These are phyloP conservation scores for Drosophila mimetica DNA, from an alignment of 2,888 invertebrate species.

Conservation along the genomic window DNA sequence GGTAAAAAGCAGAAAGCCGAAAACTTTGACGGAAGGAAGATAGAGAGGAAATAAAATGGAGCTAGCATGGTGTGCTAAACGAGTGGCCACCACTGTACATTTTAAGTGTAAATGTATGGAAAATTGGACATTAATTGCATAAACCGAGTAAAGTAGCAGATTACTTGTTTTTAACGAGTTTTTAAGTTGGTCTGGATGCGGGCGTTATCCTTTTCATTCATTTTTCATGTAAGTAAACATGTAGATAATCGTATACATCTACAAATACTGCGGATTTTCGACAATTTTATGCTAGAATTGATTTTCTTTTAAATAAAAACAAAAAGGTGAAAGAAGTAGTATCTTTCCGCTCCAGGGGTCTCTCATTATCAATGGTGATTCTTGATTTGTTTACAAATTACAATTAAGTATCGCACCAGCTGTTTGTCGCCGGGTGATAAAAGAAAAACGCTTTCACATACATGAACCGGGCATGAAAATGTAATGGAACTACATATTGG, in stretches of 20 bases:
- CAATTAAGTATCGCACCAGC: slow-evolving; percentile 18
- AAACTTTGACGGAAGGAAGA: too few species aligned
- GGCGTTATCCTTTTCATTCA: slow-evolving; percentile 1
- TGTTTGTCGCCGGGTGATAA: slow-evolving; percentile 31
- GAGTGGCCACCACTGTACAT: too few species aligned
- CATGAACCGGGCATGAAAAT: slow-evolving; percentile 11
- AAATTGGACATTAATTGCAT: too few species aligned
- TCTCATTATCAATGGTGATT: neutral
- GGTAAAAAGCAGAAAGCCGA: too few species aligned
- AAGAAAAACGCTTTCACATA: slow-evolving; percentile 13
- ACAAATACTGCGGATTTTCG: neutral
- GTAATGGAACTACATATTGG: slow-evolving; percentile 5
- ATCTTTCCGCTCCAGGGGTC: neutral
- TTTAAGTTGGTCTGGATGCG: neutral
- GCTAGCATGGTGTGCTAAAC: too few species aligned
- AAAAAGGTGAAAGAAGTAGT: too few species aligned
- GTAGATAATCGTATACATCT: slow-evolving; percentile 9
- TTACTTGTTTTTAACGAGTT: too few species aligned
- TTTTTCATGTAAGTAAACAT: neutral
- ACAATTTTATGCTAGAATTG: neutral
- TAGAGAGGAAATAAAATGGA: too few species aligned
- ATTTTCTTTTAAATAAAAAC: neutral
- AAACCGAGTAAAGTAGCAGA: too few species aligned
- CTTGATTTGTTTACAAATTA: slow-evolving; percentile 21
- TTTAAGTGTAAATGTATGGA: too few species aligned